A percentile compares a stretch with the other conserved stretches of the same genome.
Evolutionary conservation across 2,797 vertebrate species (phyloP).

Genomic region (Calcarius lapponicus): DNA sequence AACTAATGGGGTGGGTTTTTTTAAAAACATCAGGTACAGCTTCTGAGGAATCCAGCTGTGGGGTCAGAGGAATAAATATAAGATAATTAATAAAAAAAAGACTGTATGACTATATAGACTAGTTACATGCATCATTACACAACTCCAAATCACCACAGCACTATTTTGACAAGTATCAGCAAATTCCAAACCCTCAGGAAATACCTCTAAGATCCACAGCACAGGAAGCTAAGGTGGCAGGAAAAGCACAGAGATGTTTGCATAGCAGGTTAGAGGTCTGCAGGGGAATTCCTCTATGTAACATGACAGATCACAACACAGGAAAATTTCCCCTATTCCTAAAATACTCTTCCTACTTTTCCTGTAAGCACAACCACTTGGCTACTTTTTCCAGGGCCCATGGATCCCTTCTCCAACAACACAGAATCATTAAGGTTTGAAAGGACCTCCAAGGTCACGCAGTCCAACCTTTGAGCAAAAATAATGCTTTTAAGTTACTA

Average conservation of each 20-base stretch:
- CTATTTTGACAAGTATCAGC: background rate
- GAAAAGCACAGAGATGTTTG: background rate
- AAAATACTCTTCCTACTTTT: background rate
- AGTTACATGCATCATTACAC: background rate
- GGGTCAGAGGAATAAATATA: background rate
- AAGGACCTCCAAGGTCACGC: background rate
- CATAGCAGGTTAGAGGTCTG: background rate
- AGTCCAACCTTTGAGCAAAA: background rate
- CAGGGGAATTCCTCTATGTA: background rate
- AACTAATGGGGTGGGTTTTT: accelerated
- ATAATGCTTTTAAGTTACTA: background rate
- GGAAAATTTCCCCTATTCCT: background rate
- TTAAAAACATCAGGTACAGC: background rate
- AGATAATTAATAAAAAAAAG: background rate
- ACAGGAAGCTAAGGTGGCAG: background rate
- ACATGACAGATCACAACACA: background rate
- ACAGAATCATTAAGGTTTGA: background rate
- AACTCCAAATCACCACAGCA: background rate
- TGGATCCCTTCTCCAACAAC: background rate
- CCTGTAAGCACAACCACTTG: background rate
- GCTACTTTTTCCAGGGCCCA: background rate
- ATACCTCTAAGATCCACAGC: background rate
- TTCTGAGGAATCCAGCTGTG: background rate
- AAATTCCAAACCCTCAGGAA: background rate
- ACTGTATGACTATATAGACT: background rate